Percentiles rank a stretch among this genome's conserved stretches.
Conservation (phyloP, 2,888 invertebrate species). For the Notodonta dromedarius region DNA sequence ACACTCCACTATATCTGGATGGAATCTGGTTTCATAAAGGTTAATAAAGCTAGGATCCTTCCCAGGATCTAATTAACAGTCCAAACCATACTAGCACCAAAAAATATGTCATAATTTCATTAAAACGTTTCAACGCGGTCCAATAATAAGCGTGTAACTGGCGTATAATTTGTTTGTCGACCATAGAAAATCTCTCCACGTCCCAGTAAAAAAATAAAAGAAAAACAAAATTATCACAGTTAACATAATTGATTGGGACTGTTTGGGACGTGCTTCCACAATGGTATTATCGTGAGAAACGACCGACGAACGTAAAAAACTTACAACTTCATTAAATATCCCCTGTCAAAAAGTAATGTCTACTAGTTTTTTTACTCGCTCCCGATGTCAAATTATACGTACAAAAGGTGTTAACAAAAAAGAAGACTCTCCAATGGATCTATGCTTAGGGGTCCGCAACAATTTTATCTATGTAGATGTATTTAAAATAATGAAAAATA, state of each 20-base stretch:
- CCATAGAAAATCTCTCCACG: constrained; percentile 54
- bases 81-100: constrained; percentile 25
- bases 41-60: constrained; percentile 17
- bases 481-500: not conserved
- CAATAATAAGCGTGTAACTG: constrained; percentile 71
- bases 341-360: constrained; percentile 82
- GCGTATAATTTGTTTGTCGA: constrained; percentile 76
- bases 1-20: constrained; percentile 20
- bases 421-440: constrained; percentile 54
- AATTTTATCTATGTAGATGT: constrained; percentile 54
- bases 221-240: constrained; percentile 76
- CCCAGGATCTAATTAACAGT: constrained; percentile 36
- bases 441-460: constrained; percentile 63
- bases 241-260: constrained; percentile 81
- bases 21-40: constrained; percentile 25
- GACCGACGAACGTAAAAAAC: constrained; percentile 56
- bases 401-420: constrained; percentile 84
- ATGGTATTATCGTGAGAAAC: constrained; percentile 74
- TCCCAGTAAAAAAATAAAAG: constrained; percentile 47
- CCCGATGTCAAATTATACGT: constrained; percentile 82
- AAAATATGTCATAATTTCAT: constrained; percentile 42
- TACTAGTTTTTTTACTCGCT: constrained; percentile 78
- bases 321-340: constrained; percentile 82
- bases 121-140: constrained; percentile 39
- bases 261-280: constrained; percentile 77